Evolutionary conservation across 2,113 vertebrate genomes (phyloP), one percentile per base, ranked within the genome.

Genomic region (Electrona antarctica): DNA sequence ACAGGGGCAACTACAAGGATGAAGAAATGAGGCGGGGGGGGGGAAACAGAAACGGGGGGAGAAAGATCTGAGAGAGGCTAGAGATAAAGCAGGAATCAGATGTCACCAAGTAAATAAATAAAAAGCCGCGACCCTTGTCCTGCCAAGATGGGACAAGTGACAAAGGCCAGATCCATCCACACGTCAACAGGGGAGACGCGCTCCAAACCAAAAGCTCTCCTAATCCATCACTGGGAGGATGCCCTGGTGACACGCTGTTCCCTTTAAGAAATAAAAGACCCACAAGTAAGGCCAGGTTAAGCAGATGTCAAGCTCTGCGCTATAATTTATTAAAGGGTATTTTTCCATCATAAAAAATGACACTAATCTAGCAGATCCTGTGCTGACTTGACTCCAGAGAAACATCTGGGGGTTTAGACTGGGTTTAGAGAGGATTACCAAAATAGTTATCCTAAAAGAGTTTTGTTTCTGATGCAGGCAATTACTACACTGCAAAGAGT

Each of bases 141-240:
- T 70, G 80, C 75, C 77, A 77, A 80, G 57, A 78, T 55, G 61
- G 60, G 69, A 57, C 28, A 3, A 41, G 28, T 71, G 76, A 79
- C 76, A 60, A 0, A 13, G 12, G 68, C 64, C 78, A 85, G 68
- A 63, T 66, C 8, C 3, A 4, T 80, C 61, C 60, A 65, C 0
- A 65, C 0, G 46, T 66, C 9, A 48, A 47, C 7, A 54, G 9
- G 29, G 62, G 14, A 11, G 54, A 5, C 56, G 7, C 15, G 8
- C 48, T 58, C 63, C 50, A 67, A 21, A 10, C 33, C 33, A 41
- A 41, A 41, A 41, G 33, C 33, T 41, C 21, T 21, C 21, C 21
- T 21, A 21, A 21, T 49, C 48, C 7, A 9, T 49, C 2, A 69
- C 13, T 65, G 76, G 73, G 60, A 75, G 79, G 48, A 83, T 21